Conservation (phyloP, 2,888 invertebrate genomes). For the Eurytoma adleriae region DNA sequence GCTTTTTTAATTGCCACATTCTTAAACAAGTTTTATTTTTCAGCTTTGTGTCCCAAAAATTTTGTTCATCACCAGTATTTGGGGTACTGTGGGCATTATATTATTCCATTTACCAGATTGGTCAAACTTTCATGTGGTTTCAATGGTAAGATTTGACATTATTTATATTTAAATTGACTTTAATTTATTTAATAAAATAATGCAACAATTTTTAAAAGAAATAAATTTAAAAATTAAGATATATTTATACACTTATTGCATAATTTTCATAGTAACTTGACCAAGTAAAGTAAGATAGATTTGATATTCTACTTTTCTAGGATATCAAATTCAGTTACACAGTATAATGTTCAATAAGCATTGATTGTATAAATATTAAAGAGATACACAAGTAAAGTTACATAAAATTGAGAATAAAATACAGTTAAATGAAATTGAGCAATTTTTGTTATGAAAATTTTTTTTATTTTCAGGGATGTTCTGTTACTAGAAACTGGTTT, state of each 20-base stretch:
- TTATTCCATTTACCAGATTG: conserved; percentile 86
- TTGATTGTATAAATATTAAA: conserved; percentile 1
- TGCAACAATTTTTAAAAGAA: neutral
- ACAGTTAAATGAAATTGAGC: neutral
- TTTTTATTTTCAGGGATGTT: conserved; percentile 80
- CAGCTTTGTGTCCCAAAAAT: conserved; percentile 80
- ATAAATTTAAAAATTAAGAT: neutral
- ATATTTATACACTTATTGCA: conserved; percentile 30
- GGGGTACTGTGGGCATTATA: conserved; percentile 83
- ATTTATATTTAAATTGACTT: no score
- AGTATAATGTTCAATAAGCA: conserved; percentile 15
- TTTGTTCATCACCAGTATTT: conserved; percentile 81
- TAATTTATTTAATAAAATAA: no score
- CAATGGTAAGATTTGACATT: conserved; percentile 80
- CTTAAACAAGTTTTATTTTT: conserved; percentile 15
- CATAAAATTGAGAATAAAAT: neutral
- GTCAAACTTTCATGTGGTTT: conserved; percentile 85
- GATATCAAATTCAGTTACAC: conserved; percentile 37
- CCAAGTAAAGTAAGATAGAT: conserved; percentile 28
- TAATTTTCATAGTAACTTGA: conserved; percentile 59
- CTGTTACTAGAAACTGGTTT: conserved; percentile 86
- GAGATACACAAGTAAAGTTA: neutral
- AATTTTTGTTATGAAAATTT: neutral
- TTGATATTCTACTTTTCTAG: conserved; percentile 2
- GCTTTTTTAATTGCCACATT: no score